Base-by-base conservation (phyloP, 2,888 invertebrate genomes). In the Drosophila falleni region DNA sequence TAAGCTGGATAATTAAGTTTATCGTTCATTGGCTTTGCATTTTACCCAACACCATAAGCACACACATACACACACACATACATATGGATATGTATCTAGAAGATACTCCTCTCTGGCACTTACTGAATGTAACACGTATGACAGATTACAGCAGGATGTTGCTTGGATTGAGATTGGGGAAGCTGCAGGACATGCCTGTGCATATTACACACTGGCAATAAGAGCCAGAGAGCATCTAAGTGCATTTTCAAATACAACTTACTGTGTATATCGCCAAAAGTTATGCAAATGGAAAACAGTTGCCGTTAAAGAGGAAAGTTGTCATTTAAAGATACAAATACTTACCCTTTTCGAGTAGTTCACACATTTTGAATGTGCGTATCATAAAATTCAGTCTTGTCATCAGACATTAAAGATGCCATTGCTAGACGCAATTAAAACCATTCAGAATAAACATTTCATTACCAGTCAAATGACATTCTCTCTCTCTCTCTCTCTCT, bases 1-100 rank as follows among this genome's bases (percentile, higher is more conserved):
- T 90, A 90, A 82, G 81, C 81, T 73, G 84, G 82, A 91, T 91
- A 91, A 91, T 91, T 91, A 89, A 89, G 90, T 90, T 91, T 91
- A 90, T 91, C 91, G 87, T 89, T 84, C 88, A 86, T 89, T 87
- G 85, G 85, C 87, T 78, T 74, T 74, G 87, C 68, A 67, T 55
- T 72, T 71, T 55, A 42, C 39, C 46, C 61, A 51, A 35, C 62
- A 39, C 55, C 51, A 19, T 37, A 39, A 19, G 10, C n/a, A 5
- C 15, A 44, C 61, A 19, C 37, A 15, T 11, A 44, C 23, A 26
- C 44, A 44, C 16, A 6, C 11, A 29, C 49, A 15, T 31, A 1
- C 11, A 19, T n/a, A 29, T 31, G 10, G 6, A 10, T 31, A 10
- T 9, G 31, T 31, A 10, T 31, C 2, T 31, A 31, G 31, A 16